Percentiles rank a stretch among this genome's conserved stretches.
Evolutionary conservation across 2,797 vertebrate genomes (phyloP).

Genomic region (Sebastes oblongus): DNA sequence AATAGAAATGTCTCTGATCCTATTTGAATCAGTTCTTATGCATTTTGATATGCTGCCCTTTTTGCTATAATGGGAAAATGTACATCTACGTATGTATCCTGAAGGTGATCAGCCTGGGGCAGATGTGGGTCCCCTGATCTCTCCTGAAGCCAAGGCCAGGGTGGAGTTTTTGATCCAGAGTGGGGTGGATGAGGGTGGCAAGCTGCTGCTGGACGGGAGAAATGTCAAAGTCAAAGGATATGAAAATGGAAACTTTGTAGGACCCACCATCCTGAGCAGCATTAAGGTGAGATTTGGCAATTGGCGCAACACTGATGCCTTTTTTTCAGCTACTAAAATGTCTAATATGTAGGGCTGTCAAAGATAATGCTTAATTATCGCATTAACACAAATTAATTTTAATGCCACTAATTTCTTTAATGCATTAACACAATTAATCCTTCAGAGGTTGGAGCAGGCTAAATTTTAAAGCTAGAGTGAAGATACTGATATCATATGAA

Average conservation of each 20-base stretch:
- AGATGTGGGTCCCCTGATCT: conserved; percentile 95
- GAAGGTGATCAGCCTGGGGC: conserved; percentile 96
- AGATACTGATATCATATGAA: too few species aligned
- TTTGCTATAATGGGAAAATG: not conserved
- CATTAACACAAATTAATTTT: too few species aligned
- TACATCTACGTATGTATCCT: not conserved
- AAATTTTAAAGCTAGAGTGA: too few species aligned
- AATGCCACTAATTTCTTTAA: too few species aligned
- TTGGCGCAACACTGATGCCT: not conserved
- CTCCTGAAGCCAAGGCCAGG: conserved; percentile 87
- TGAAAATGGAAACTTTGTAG: conserved; percentile 97
- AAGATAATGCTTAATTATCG: too few species aligned
- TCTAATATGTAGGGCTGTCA: not conserved
- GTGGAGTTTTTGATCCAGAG: conserved; percentile 92
- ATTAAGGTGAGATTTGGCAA: conserved; percentile 84
- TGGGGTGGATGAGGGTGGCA: conserved; percentile 92
- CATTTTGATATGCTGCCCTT: not conserved
- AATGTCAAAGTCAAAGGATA: conserved; percentile 93
- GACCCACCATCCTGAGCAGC: conserved; percentile 90
- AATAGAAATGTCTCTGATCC: not conserved
- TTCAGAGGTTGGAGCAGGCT: too few species aligned
- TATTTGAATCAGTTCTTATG: not conserved
- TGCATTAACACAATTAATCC: fast-evolving
- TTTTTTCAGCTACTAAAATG: not conserved
- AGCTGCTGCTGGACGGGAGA: conserved; percentile 92